phyloP scores from a whole-genome alignment of 2,888 invertebrate species.

The Caenorhabditis sp. region DNA sequence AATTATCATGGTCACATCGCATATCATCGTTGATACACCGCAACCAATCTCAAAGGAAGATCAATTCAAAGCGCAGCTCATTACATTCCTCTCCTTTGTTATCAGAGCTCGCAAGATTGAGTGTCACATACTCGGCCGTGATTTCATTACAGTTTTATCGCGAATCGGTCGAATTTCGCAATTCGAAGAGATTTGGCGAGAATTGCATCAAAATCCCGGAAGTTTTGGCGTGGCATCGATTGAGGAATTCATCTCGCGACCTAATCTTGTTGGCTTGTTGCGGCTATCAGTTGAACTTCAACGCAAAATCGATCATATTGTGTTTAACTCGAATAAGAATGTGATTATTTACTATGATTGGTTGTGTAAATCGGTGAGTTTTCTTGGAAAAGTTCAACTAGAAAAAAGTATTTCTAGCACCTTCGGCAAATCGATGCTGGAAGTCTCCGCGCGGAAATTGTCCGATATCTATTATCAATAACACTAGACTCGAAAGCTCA shows the following conservation, averaged over 20 bases:
- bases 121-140: conserved; percentile 47
- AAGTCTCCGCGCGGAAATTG: conserved; percentile 88
- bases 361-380: conserved; percentile 13
- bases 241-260: conserved; percentile 18
- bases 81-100: conserved; percentile 8
- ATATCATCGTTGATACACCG: conserved; percentile 21
- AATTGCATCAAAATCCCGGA: conserved; percentile 8
- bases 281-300: conserved; percentile 19
- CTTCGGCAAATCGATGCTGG: conserved; percentile 85
- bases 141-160: conserved; percentile 53
- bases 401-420: conserved; percentile 79
- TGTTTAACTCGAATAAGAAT: conserved; percentile 15
- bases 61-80: conserved; percentile 16
- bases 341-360: conserved; percentile 20
- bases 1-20: conserved; percentile 12
- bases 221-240: conserved; percentile 5
- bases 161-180: conserved; percentile 45
- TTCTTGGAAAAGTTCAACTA: not conserved
- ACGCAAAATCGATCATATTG: conserved; percentile 19
- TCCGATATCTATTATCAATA: conserved; percentile 80
- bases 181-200: conserved; percentile 51
- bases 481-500: conserved; percentile 10
- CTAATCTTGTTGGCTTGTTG: conserved; percentile 10
- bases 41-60: conserved; percentile 25
- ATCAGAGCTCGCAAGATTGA: conserved; percentile 33